phyloP scores from a whole-genome alignment of 2,888 invertebrate genomes.

The Rhaphigaster nebulosa region DNA sequence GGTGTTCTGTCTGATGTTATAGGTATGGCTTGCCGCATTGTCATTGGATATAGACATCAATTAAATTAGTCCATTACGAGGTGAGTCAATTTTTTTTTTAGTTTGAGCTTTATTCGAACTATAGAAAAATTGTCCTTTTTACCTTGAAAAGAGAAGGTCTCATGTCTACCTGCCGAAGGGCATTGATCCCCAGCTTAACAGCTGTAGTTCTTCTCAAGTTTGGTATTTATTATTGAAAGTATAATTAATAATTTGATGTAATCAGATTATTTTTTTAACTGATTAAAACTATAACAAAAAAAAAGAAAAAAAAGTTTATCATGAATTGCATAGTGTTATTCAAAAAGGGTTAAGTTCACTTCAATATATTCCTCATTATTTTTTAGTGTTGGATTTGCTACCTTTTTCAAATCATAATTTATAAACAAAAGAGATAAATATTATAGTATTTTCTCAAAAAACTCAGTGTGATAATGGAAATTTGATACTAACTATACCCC shows the following conservation, averaged over 20 bases:
- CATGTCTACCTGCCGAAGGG: constrained; percentile 54
- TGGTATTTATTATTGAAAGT: neutral
- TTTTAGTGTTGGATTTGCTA: neutral
- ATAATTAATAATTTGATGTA: neutral
- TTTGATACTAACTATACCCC: neutral
- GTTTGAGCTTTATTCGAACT: neutral
- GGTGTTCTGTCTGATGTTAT: neutral
- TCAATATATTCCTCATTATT: neutral
- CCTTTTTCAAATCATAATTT: neutral
- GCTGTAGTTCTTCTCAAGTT: constrained; percentile 30
- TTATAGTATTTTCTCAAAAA: neutral
- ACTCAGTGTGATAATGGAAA: neutral
- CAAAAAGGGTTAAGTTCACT: neutral
- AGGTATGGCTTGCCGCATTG: constrained; percentile 19
- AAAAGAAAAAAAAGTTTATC: too few relatives aligned
- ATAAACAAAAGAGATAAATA: neutral
- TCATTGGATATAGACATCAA: constrained; percentile 20
- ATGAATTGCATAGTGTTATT: neutral
- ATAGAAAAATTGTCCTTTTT: neutral
- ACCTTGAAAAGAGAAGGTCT: constrained; percentile 48
- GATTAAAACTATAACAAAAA: neutral
- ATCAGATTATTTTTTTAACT: neutral
- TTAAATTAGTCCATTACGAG: constrained; percentile 9
- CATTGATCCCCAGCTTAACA: constrained; percentile 56
- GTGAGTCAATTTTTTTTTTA: neutral